Percentiles rank a stretch among this genome's conserved stretches.
phyloP scores from a whole-genome alignment of 1,140 invertebrate genomes.

The Pseudomyrmex dendroicus region DNA sequence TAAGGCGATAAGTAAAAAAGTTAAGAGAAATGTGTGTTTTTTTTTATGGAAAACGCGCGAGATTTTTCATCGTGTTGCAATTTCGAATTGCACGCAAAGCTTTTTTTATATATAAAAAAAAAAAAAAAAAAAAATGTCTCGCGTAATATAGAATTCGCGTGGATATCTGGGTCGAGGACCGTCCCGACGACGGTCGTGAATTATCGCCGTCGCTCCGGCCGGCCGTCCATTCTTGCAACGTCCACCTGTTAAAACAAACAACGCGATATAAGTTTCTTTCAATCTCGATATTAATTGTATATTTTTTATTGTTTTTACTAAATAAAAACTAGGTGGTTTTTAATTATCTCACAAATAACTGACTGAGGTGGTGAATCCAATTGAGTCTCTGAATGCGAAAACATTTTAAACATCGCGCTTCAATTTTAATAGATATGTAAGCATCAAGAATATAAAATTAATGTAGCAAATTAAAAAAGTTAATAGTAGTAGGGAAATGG shows the following conservation, averaged over 20 bases:
- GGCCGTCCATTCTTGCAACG: constrained; percentile 29
- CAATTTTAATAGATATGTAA: too few relatives aligned
- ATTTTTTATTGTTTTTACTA: neutral
- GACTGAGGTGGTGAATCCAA: too few relatives aligned
- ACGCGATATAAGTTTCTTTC: neutral
- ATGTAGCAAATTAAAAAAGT: too few relatives aligned
- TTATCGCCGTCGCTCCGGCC: constrained; percentile 39
- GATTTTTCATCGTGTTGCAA: too few relatives aligned
- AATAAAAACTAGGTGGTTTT: neutral
- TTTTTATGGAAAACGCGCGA: too few relatives aligned
- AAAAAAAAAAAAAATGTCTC: constrained; percentile 2
- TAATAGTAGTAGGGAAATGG: too few relatives aligned
- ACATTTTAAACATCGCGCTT: too few relatives aligned
- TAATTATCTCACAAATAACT: too few relatives aligned
- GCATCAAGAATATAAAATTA: too few relatives aligned
- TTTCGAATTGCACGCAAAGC: too few relatives aligned
- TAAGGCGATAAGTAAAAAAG: neutral
- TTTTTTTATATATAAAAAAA: neutral
- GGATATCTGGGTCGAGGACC: constrained; percentile 67
- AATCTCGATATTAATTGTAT: constrained; percentile 6
- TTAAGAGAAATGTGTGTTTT: too few relatives aligned
- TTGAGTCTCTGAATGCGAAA: too few relatives aligned
- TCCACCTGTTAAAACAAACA: constrained; percentile 35
- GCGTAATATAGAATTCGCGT: constrained; percentile 41
- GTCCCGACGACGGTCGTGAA: constrained; percentile 43